Evolutionary conservation across 2,113 vertebrate genomes (phyloP).

Genomic region (Nyctibius bracteatus): DNA sequence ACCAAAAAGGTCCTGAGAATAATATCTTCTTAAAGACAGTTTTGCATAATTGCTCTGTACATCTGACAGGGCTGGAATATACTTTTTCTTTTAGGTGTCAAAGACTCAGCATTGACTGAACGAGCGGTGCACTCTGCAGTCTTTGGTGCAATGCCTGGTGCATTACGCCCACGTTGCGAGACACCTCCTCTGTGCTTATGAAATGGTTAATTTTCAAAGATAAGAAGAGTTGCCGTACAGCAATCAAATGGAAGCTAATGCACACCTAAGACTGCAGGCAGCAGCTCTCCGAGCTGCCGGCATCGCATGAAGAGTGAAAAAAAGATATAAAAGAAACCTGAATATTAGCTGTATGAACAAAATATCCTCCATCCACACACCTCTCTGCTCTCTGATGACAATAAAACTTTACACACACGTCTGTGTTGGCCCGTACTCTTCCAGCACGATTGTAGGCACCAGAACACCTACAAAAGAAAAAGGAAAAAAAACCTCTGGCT

Average conservation of each 20-base stretch:
- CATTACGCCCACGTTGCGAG: neutral
- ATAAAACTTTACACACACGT: neutral
- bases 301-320: neutral
- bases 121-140: constrained; percentile 46
- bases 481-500: neutral
- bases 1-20: neutral
- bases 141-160: constrained; percentile 61
- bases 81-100: constrained; percentile 34
- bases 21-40: neutral
- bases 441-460: neutral
- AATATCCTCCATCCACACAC: neutral
- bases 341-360: neutral
- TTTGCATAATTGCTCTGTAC: constrained; percentile 22
- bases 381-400: neutral
- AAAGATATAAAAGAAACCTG: neutral
- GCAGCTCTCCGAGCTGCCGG: neutral
- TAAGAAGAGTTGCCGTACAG: constrained; percentile 47
- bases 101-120: constrained; percentile 10
- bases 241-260: constrained; percentile 44
- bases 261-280: constrained; percentile 33
- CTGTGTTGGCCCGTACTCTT: neutral
- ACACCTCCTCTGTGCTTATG: neutral
- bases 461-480: neutral
- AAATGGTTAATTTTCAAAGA: constrained; percentile 63
- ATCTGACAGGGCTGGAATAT: constrained; percentile 17